These are phyloP conservation scores for Lasiurus borealis DNA, from an alignment of 2,113 vertebrate species.

Conservation along the genomic window DNA sequence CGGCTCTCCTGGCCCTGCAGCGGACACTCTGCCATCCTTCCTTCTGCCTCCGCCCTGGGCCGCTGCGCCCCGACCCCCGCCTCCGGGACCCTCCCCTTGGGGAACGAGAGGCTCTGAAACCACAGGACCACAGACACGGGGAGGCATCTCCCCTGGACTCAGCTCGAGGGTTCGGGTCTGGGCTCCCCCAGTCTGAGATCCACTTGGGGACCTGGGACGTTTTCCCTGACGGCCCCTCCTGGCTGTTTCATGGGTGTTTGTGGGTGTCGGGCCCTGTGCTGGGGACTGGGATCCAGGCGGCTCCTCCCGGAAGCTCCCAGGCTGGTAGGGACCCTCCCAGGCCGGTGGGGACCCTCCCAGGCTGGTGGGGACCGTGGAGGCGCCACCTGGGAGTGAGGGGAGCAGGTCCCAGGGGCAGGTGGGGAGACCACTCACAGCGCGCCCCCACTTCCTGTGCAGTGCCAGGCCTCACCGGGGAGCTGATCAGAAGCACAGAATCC, in stretches of 20 bases:
- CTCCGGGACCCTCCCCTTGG: not conserved
- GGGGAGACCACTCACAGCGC: not conserved
- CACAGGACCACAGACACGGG: not conserved
- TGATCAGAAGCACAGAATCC: not conserved
- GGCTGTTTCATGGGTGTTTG: not conserved
- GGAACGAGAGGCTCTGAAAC: not conserved
- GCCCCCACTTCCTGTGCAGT: not conserved
- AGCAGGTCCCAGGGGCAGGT: not conserved
- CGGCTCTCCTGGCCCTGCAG: not conserved
- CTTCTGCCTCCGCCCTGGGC: not conserved
- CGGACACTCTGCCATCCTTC: not conserved
- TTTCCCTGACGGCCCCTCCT: not conserved
- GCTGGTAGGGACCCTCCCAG: too few species aligned
- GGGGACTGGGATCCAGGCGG: not conserved
- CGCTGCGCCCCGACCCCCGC: not conserved
- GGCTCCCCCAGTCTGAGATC: not conserved
- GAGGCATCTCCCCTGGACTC: not conserved
- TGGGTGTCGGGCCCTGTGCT: not conserved
- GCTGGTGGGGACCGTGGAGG: not conserved
- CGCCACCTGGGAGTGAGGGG: not conserved
- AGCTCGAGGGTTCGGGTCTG: not conserved
- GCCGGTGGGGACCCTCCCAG: too few species aligned
- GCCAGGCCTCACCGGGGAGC: not conserved
- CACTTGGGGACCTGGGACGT: not conserved
- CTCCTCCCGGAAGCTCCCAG: conserved; percentile 6